Base-by-base conservation (phyloP, 2,113 vertebrate species). In the Oncorhynchus tshawytscha region DNA sequence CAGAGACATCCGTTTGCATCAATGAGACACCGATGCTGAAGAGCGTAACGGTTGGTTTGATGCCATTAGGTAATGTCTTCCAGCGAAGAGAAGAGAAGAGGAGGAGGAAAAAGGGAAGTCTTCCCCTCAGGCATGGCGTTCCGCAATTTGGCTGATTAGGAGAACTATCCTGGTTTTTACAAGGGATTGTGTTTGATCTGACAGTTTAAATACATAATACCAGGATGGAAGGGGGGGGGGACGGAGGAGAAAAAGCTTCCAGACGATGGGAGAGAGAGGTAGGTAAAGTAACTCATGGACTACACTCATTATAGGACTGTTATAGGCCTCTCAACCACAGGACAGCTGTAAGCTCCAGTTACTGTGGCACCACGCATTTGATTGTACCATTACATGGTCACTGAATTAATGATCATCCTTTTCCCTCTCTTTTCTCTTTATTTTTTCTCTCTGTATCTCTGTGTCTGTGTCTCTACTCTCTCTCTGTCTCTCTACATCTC, bases 101-200 rank as follows among this genome's bases (percentile, higher is more conserved):
- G 57, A 13, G 29, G n/a, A 24, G 16, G 12, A 22, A 29, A 45
- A 45, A 29, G 31, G 45, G 70, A 85, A 82, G 49, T 1, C 12
- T 78, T 73, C 67, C 83, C 87, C 77, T 78, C 57, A 54, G 71
- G 82, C 86, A 22, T 3, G 15, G 62, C n/a, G 27, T 78, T 87
- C 81, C 73, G 82, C 84, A 88, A 88, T 91, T 87, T 89, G 75
- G 84, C 82, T 91, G 88, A 91, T 92, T 91, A 87, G 86, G 81
- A 71, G 81, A 82, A 82, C 79, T 78, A 60, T 81, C 76, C 88
- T 88, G 67, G 82, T 82, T 88, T 85, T 91, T 86, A 86, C 34
- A 66, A 71, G 54, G 79, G 78, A 76, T 81, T 85, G 57, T 78
- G 81, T 88, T 87, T 87, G 87, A 90, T 90, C 87, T 86, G 80